Conservation (phyloP, 2,888 invertebrate genomes). For the Tachina fera region DNA sequence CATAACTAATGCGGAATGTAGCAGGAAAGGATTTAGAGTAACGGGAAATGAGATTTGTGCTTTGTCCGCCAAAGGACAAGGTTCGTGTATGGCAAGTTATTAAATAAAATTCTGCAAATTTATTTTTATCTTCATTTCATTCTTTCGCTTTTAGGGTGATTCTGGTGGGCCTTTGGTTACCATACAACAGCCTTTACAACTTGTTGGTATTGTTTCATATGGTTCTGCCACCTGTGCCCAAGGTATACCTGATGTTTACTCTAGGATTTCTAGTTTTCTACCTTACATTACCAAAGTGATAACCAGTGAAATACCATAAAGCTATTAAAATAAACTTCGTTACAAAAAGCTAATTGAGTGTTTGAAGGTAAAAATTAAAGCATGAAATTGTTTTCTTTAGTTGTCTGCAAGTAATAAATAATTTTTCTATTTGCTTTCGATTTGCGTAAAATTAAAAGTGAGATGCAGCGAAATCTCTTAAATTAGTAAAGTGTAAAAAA, state of each 20-base stretch:
- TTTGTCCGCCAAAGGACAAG: constrained; percentile 75
- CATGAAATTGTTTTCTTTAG: constrained; percentile 71
- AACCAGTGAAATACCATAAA: constrained; percentile 74
- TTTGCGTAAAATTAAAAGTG: constrained; percentile 69
- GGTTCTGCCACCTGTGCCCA: constrained; percentile 79
- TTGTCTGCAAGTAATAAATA: constrained; percentile 1
- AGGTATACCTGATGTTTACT: constrained; percentile 81
- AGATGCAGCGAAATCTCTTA: constrained; percentile 43
- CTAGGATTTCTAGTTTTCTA: constrained; percentile 80
- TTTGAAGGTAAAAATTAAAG: constrained; percentile 70
- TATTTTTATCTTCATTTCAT: neutral
- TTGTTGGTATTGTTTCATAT: constrained; percentile 82
- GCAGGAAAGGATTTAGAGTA: constrained; percentile 77
- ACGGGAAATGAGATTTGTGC: constrained; percentile 81
- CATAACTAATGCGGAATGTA: constrained; percentile 80
- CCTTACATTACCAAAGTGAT: constrained; percentile 78
- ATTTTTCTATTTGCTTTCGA: constrained; percentile 47
- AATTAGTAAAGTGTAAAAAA: constrained; percentile 5
- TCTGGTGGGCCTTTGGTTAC: constrained; percentile 82
- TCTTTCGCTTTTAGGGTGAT: constrained; percentile 79
- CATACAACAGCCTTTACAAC: constrained; percentile 72
- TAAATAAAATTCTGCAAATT: neutral
- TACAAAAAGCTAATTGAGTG: constrained; percentile 29
- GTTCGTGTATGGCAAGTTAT: constrained; percentile 80
- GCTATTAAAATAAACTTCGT: constrained; percentile 61